Base-by-base conservation (phyloP, 2,888 invertebrate species). In the Dasypolia templi region DNA sequence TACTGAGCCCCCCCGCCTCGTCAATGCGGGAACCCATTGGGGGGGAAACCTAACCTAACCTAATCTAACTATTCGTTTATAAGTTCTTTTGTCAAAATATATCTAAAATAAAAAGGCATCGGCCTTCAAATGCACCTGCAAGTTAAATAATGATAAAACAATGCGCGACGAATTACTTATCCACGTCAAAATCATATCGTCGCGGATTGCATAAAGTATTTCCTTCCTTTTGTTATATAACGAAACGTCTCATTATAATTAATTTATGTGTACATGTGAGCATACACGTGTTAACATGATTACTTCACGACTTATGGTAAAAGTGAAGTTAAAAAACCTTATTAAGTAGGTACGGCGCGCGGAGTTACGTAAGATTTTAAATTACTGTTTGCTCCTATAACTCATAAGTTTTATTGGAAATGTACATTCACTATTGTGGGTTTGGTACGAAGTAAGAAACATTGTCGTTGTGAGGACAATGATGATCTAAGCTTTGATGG, bases 241-340 rank as follows among this genome's bases (percentile, higher is more conserved):
- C 35, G 26, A 49, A 63, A 65, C 42, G 53, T 58, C 84, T 82
- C 76, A 84, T 84, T 79, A 82, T 73, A 79, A 72, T 74, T 84
- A 86, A 81, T 86, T 70, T 82, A 85, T 84, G 86, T 85, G 55
- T 70, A 81, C 75, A 74, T 56, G 78, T 58, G 84, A 73, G 22
- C 61, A 42, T 69, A 81, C 82, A 79, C 62, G 73, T 85, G 86
- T 78, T 75, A 64, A 75, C 68, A 62, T 79, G 74, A 76, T 86
- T 81, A 84, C 68, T 78, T 59, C 73, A 64, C 77, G 56, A 62
- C 19, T 62, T 74, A 76, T 77, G 64, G 82, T 73, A 84, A 81
- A 77, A 85, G 79, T 69, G 59, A 71, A 66, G 73, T 77, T 63
- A 72, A 72, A 70, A 79, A 61, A 32, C 53, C 61, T 63, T 75